phyloP scores from a whole-genome alignment of 64 coral and sea anemone species.

The Dendrophyllia cribrosa region DNA sequence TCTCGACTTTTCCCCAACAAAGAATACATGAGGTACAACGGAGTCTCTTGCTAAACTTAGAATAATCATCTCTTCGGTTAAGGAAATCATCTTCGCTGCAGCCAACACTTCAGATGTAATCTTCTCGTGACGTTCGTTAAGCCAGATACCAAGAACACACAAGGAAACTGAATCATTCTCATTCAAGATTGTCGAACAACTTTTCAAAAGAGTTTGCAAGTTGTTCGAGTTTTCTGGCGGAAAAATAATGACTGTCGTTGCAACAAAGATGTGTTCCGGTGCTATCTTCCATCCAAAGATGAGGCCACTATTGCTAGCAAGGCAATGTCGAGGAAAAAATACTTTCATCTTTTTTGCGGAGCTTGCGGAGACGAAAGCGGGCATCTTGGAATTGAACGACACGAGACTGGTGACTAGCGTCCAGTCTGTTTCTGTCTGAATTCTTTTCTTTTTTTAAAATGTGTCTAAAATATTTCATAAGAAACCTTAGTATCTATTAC shows the following conservation, averaged over 20 bases:
- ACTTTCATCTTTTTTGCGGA: constrained; percentile 22
- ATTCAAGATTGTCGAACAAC: not conserved
- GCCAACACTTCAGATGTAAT: not conserved
- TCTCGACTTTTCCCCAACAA: not conserved
- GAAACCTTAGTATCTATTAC: no score
- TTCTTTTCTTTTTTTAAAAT: no score
- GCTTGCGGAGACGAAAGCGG: not conserved
- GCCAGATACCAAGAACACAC: constrained; percentile 50
- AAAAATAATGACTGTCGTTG: not conserved
- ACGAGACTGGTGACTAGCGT: no score
- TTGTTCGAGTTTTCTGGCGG: not conserved
- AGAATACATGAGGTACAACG: not conserved
- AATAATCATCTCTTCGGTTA: not conserved
- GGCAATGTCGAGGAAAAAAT: constrained; percentile 61
- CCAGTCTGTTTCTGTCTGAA: no score
- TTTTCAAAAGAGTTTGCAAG: not conserved
- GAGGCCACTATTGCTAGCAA: constrained; percentile 21
- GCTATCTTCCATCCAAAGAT: constrained; percentile 47
- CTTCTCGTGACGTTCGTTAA: constrained; percentile 9
- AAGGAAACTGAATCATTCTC: not conserved
- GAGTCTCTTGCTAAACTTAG: not conserved
- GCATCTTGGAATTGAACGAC: not conserved
- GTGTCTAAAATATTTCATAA: no score
- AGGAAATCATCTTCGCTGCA: not conserved
- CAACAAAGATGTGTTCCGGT: not conserved